phyloP scores from a whole-genome alignment of 2,888 invertebrate genomes.

The Conchocele bisecta region DNA sequence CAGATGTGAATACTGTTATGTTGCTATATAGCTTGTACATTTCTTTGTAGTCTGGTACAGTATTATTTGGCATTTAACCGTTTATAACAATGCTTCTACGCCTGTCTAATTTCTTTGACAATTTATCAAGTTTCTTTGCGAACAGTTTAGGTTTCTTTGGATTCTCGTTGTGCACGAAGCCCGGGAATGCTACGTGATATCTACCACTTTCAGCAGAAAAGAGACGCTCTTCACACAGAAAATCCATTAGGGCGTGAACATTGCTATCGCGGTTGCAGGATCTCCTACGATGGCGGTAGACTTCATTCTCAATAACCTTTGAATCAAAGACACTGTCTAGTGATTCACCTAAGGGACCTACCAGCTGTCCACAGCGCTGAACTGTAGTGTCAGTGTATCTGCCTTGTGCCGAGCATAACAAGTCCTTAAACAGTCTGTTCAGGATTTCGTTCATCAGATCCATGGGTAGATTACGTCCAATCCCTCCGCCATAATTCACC shows the following conservation, averaged over 20 bases:
- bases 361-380: slow-evolving; percentile 9
- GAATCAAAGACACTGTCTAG: slow-evolving; percentile 17
- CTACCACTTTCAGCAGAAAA: no score
- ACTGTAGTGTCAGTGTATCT: slow-evolving; percentile 19
- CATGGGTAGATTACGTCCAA: slow-evolving; percentile 43
- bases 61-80: no score
- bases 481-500: slow-evolving; percentile 36
- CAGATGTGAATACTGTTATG: no score
- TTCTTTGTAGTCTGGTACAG: no score
- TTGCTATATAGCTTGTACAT: no score
- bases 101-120: no score
- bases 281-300: slow-evolving; percentile 20
- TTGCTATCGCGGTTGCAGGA: slow-evolving; percentile 18
- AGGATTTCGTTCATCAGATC: slow-evolving; percentile 56
- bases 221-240: no score
- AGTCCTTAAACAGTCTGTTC: slow-evolving; percentile 43
- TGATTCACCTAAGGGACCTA: slow-evolving; percentile 27
- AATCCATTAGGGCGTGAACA: not conserved
- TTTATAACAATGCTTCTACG: no score
- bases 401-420: slow-evolving; percentile 24
- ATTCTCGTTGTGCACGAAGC: no score
- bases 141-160: no score
- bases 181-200: no score
- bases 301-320: slow-evolving; percentile 18
- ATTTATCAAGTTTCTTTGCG: no score